Conservation (phyloP, 2,113 vertebrate species). For the Notechis scutatus region DNA sequence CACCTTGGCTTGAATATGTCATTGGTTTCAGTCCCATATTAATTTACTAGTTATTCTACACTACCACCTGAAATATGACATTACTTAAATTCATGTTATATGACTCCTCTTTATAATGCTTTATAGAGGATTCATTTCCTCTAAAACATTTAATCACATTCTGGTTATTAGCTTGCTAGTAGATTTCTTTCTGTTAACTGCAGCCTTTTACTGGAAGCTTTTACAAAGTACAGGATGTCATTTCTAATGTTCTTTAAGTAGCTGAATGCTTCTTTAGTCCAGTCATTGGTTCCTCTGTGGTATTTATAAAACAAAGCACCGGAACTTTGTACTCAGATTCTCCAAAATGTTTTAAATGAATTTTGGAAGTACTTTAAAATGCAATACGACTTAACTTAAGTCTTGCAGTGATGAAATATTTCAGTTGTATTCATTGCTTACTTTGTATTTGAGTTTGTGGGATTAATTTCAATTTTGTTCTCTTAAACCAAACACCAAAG, state of each 20-base stretch:
- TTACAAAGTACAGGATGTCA: background rate
- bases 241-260: background rate
- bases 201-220: background rate
- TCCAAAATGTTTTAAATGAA: background rate
- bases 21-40: background rate
- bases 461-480: constrained; percentile 42
- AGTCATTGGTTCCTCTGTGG: background rate
- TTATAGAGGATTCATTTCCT: background rate
- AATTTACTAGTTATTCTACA: background rate
- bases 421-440: constrained; percentile 28
- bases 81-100: background rate
- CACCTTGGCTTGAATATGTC: background rate
- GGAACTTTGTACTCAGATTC: background rate
- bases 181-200: background rate
- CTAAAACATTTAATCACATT: background rate
- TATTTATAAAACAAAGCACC: background rate
- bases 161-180: background rate
- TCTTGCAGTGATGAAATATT: constrained; percentile 5
- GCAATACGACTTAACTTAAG: background rate
- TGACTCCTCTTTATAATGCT: background rate
- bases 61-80: background rate
- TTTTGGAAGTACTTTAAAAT: background rate
- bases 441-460: constrained; percentile 38
- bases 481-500: constrained; percentile 13
- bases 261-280: background rate